These are phyloP conservation scores for Sorex araneus DNA, from an alignment of 2,113 vertebrate genomes.

Conservation along the genomic window DNA sequence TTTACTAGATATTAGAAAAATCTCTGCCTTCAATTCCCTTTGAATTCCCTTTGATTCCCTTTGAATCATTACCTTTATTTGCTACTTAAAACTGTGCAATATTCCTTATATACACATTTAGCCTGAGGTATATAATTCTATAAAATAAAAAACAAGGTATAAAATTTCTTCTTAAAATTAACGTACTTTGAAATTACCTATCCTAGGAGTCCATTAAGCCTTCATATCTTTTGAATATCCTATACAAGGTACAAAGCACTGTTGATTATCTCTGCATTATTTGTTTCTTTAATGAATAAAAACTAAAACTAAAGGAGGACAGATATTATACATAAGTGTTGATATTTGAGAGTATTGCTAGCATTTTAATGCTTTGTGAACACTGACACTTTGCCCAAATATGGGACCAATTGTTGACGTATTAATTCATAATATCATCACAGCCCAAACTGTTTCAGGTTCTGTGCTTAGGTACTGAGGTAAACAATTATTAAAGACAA, in stretches of 20 bases:
- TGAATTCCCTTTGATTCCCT: constrained; percentile 49
- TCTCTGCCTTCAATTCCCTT: constrained; percentile 53
- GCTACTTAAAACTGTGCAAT: constrained; percentile 69
- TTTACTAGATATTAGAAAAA: constrained; percentile 21
- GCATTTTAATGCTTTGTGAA: constrained; percentile 60
- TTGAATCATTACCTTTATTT: constrained; percentile 34
- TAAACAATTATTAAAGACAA: constrained; percentile 39
- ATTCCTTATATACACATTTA: constrained; percentile 66
- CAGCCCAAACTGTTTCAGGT: background rate
- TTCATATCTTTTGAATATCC: constrained; percentile 54
- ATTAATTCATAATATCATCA: constrained; percentile 61
- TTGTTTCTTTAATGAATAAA: constrained; percentile 69
- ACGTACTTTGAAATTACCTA: constrained; percentile 61
- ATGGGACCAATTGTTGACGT: background rate
- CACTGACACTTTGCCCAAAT: constrained; percentile 24
- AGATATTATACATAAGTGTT: constrained; percentile 1
- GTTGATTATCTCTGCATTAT: constrained; percentile 55
- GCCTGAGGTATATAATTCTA: constrained; percentile 68
- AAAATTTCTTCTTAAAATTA: constrained; percentile 23
- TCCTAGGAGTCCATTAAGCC: constrained; percentile 55
- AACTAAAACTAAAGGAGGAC: constrained; percentile 63
- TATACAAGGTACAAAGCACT: constrained; percentile 60
- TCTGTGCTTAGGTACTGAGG: constrained; percentile 10
- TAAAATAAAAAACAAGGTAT: constrained; percentile 69
- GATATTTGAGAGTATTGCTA: constrained; percentile 57